phyloP scores from a whole-genome alignment of 2,888 invertebrate species.

The Molanna angustata region DNA sequence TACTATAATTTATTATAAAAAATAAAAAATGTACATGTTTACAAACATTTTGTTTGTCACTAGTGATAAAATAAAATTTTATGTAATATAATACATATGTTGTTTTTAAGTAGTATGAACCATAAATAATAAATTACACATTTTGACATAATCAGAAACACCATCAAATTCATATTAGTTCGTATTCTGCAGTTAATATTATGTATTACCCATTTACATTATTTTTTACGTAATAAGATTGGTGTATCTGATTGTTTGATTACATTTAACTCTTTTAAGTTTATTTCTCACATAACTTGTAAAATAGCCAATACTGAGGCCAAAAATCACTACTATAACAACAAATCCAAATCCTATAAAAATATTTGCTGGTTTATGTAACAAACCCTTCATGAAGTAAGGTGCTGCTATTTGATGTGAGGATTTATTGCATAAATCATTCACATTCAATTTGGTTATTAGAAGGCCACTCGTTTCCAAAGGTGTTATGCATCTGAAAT shows the following conservation, averaged over 20 bases:
- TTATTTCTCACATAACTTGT: conserved; percentile 35
- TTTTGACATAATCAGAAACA: no score
- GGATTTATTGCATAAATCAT: conserved; percentile 8
- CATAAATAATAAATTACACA: neutral
- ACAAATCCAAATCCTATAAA: conserved; percentile 41
- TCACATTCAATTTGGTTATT: conserved; percentile 3
- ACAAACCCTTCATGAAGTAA: conserved; percentile 32
- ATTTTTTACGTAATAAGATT: neutral
- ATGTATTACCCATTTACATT: no score
- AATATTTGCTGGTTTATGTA: conserved; percentile 39
- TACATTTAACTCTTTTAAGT: conserved; percentile 6
- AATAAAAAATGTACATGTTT: no score
- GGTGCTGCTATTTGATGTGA: neutral
- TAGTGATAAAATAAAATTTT: no score
- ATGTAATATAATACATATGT: no score
- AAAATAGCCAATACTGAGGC: conserved; percentile 40
- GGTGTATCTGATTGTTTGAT: conserved; percentile 12
- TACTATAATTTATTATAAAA: no score
- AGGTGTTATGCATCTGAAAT: conserved; percentile 48
- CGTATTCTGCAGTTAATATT: conserved; percentile 2
- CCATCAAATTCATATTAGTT: no score
- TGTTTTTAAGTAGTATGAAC: no score
- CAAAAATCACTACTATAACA: conserved; percentile 39
- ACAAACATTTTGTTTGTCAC: no score
- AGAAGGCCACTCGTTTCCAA: conserved; percentile 44